Conservation (phyloP, 2,797 vertebrate species). For the Aulostomus chinensis region DNA sequence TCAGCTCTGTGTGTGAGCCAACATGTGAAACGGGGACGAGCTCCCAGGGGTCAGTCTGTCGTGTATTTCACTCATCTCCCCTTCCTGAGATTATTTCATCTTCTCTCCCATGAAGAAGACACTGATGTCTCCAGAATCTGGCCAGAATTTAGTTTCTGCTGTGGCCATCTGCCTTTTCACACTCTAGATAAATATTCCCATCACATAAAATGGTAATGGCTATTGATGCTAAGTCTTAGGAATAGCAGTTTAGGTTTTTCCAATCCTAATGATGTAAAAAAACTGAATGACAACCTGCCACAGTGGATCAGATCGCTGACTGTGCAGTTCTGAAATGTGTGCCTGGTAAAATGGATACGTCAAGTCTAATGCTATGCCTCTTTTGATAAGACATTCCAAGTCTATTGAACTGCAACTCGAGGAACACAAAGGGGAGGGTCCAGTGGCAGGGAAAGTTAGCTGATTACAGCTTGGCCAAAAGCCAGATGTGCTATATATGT, state of each 20-base stretch:
- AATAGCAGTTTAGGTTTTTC: neutral
- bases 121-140: no score
- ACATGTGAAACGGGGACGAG: slow-evolving; percentile 35
- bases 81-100: slow-evolving; percentile 1
- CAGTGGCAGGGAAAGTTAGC: neutral
- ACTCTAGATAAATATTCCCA: no score
- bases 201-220: no score
- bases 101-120: slow-evolving; percentile 11
- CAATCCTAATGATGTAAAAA: neutral
- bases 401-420: no score
- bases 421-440: neutral
- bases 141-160: neutral
- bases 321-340: no score
- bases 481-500: neutral
- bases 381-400: no score
- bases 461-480: slow-evolving; percentile 9
- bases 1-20: slow-evolving; percentile 29
- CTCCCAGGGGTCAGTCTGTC: slow-evolving; percentile 41
- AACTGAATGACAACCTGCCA: neutral
- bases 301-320: neutral
- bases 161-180: neutral
- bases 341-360: no score
- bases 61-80: slow-evolving; percentile 8
- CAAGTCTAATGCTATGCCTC: no score
- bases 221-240: no score